Base-by-base conservation (phyloP, 2,888 invertebrate genomes). In the Philaethria dido region DNA sequence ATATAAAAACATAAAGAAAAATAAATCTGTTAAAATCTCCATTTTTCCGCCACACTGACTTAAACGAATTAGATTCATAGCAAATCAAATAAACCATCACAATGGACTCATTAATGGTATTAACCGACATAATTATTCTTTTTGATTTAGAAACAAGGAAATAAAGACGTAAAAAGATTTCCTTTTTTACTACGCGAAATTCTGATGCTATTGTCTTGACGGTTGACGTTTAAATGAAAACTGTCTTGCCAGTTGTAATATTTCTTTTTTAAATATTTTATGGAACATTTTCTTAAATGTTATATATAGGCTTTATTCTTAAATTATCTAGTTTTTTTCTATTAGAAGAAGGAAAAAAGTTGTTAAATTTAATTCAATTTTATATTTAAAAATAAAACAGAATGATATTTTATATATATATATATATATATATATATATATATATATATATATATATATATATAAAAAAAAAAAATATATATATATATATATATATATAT, bases 101-200 rank as follows among this genome's bases (percentile, higher is more conserved):
- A 84, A 84, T 83, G 83, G 78, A 69, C 78, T 83, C 83, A 82
- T 87, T 86, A 85, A 87, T 83, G 78, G 78, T 81, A 84, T 88
- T 87, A 86, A 82, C 85, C 77, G 80, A 80, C 79, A 80, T 84
- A 83, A 88, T 89, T 87, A 86, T 85, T 86, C 84, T 81, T 84
- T 84, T 75, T 69, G n/a, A 65, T 45, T 61, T 39, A 11, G 63
- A 68, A 68, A 71, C 47, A 66, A 71, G 69, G 42, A 52, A 68
- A 68, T 67, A 64, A 50, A 67, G 63, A 25, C n/a, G n/a, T 22
- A 42, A 57, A 25, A 39, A 57, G n/a, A 1, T 39, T n/a, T n/a
- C n/a, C 20, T 1, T 36, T 57, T 39, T 39, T n/a, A 57, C 57
- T n/a, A 42, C 22, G 22, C 55, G 11, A 42, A 42, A 42, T 42